A percentile compares a stretch with the other conserved stretches of the same genome.
Evolutionary conservation across 2,888 invertebrate genomes (phyloP).

Genomic region (Clostera curtula): DNA sequence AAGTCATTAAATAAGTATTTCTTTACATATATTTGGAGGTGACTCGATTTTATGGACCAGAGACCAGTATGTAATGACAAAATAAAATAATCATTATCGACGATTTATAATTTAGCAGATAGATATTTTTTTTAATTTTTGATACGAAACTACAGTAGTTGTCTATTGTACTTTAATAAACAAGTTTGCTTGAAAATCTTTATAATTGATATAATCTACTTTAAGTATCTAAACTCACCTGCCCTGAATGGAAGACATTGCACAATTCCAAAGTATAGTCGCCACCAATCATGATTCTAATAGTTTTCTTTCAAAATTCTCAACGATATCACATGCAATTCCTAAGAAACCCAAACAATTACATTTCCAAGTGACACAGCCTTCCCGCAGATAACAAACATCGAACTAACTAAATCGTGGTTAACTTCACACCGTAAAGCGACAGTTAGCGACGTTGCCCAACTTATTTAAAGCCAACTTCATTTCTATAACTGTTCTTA

Average conservation of each 20-base stretch:
- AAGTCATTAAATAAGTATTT: too few species aligned
- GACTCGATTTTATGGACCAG: too few species aligned
- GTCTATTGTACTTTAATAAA: too few species aligned
- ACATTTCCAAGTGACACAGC: conserved; percentile 34
- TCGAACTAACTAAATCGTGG: conserved; percentile 40
- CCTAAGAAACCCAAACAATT: conserved; percentile 24
- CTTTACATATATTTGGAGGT: too few species aligned
- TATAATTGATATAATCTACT: not conserved
- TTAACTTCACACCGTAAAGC: conserved; percentile 46
- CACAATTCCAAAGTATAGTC: conserved; percentile 91
- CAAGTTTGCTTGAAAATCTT: not conserved
- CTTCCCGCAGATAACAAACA: conserved; percentile 21
- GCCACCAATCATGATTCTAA: conserved; percentile 80
- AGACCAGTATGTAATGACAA: too few species aligned
- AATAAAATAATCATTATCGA: too few species aligned
- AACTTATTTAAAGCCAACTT: conserved; percentile 40
- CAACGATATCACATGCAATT: conserved; percentile 17
- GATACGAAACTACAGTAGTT: too few species aligned
- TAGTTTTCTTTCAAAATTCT: conserved; percentile 11
- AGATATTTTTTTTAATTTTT: too few species aligned
- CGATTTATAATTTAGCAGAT: too few species aligned
- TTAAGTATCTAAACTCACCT: conserved; percentile 64
- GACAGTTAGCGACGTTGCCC: conserved; percentile 51
- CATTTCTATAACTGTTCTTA: conserved; percentile 36
- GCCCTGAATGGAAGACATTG: conserved; percentile 92